phyloP scores from a whole-genome alignment of 2,797 vertebrate genomes.

The Macropodus opercularis region DNA sequence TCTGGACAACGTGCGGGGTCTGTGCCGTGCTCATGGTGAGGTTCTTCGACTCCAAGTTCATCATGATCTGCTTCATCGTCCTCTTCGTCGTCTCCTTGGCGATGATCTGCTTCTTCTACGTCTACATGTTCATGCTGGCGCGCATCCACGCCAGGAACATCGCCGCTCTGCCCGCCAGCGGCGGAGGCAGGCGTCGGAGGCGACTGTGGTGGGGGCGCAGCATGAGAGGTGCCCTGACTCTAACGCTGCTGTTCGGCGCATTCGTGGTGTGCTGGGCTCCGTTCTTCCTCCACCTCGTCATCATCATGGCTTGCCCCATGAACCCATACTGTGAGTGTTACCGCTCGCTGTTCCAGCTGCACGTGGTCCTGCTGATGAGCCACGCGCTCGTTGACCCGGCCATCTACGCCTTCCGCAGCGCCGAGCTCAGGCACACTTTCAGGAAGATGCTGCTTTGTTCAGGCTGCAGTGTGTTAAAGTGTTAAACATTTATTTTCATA shows the following conservation, averaged over 20 bases:
- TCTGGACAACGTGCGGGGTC: conserved; percentile 87
- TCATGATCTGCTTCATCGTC: conserved; percentile 86
- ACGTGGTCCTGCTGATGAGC: conserved; percentile 91
- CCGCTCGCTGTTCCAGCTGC: conserved; percentile 91
- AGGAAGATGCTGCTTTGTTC: conserved; percentile 86
- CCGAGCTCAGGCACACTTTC: conserved; percentile 88
- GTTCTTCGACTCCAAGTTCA: conserved; percentile 84
- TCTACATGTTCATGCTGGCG: conserved; percentile 94
- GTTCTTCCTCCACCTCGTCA: conserved; percentile 90
- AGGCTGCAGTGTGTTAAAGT: too few relatives aligned
- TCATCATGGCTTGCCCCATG: conserved; percentile 88
- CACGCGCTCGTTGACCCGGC: conserved; percentile 92
- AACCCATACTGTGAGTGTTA: conserved; percentile 97
- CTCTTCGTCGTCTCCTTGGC: conserved; percentile 87
- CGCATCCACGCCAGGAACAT: conserved; percentile 89
- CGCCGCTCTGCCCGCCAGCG: conserved; percentile 75
- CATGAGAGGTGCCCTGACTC: conserved; percentile 88
- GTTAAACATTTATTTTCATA: too few relatives aligned
- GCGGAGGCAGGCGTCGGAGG: conserved; percentile 4
- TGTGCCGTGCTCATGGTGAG: conserved; percentile 85
- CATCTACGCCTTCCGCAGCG: conserved; percentile 94
- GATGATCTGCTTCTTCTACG: conserved; percentile 89
- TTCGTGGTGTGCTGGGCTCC: conserved; percentile 94
- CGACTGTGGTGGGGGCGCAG: conserved; percentile 69
- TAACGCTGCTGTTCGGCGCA: conserved; percentile 93